These are phyloP conservation scores for Microdon myrmicae DNA, from an alignment of 2,888 invertebrate species.

Conservation along the genomic window DNA sequence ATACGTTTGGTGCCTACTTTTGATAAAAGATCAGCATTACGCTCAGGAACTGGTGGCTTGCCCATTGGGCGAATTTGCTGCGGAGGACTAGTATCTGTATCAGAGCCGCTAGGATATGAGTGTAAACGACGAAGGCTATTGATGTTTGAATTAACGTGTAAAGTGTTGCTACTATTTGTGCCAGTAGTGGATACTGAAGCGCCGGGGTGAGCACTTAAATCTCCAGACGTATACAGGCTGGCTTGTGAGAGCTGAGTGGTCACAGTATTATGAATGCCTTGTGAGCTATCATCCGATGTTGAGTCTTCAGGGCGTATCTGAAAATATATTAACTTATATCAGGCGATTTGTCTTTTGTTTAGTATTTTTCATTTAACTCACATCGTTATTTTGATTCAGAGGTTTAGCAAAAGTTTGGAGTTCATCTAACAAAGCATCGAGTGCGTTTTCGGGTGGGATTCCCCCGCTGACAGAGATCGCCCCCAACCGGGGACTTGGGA, in stretches of 20 bases:
- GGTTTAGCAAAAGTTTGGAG: conserved; percentile 89
- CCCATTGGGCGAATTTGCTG: conserved; percentile 73
- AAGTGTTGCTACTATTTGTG: conserved; percentile 67
- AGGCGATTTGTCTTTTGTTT: neutral
- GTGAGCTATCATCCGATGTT: conserved; percentile 67
- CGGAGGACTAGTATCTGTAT: conserved; percentile 81
- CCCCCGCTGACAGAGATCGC: conserved; percentile 71
- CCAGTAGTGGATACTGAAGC: conserved; percentile 42
- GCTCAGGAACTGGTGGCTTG: conserved; percentile 85
- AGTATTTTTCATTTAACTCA: conserved; percentile 45
- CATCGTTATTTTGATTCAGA: conserved; percentile 63
- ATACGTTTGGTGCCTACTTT: conserved; percentile 78
- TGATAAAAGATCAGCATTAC: conserved; percentile 81
- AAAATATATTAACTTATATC: neutral
- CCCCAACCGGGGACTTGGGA: conserved; percentile 74
- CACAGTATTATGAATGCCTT: conserved; percentile 66
- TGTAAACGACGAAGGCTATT: conserved; percentile 79
- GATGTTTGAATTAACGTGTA: conserved; percentile 60
- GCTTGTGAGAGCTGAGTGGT: conserved; percentile 67
- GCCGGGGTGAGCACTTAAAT: conserved; percentile 53
- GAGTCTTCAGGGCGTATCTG: conserved; percentile 66
- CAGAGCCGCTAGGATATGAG: conserved; percentile 87
- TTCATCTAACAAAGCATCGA: conserved; percentile 96
- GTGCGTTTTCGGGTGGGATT: conserved; percentile 86
- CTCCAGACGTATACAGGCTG: conserved; percentile 62